A percentile compares a stretch with the other conserved stretches of the same genome.
phyloP scores from a whole-genome alignment of 2,888 invertebrate species.

The Eucera pruinosa region DNA sequence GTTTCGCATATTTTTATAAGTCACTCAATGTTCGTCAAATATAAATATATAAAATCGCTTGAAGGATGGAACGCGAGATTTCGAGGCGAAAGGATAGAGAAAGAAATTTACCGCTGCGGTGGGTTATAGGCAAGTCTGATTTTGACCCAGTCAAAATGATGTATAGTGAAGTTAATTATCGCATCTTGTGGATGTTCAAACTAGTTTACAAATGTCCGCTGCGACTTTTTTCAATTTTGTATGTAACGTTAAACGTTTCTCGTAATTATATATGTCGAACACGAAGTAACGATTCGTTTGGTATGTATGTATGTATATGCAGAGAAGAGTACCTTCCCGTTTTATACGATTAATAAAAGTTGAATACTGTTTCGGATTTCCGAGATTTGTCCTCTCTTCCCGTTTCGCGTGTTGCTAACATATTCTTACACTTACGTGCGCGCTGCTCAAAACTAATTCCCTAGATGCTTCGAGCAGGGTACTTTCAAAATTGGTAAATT shows the following conservation, averaged over 20 bases:
- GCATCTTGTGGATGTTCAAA: conserved; percentile 56
- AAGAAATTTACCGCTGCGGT: background rate
- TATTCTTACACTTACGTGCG: too few species aligned
- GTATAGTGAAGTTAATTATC: conserved; percentile 43
- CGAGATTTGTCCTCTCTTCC: too few species aligned
- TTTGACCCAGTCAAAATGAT: conserved; percentile 24
- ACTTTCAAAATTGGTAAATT: too few species aligned
- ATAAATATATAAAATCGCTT: conserved; percentile 36
- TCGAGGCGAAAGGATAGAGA: background rate
- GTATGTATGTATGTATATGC: conserved; percentile 67
- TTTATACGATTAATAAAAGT: conserved; percentile 79
- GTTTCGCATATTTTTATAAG: conserved; percentile 46
- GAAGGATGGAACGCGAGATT: too few species aligned
- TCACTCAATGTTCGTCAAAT: background rate
- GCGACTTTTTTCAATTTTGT: conserved; percentile 68
- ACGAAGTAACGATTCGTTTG: conserved; percentile 55
- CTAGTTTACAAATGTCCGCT: conserved; percentile 47
- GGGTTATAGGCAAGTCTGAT: conserved; percentile 21
- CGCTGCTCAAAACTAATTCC: too few species aligned
- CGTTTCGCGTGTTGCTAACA: too few species aligned
- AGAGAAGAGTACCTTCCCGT: conserved; percentile 63
- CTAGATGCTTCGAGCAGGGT: too few species aligned
- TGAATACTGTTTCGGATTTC: conserved; percentile 71
- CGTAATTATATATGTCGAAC: conserved; percentile 51
- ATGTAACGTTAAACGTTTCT: conserved; percentile 59